Percentiles rank a stretch among this genome's conserved stretches.
These are phyloP conservation scores for Syrrhaptes paradoxus DNA, from an alignment of 2,113 vertebrate species.

Conservation along the genomic window DNA sequence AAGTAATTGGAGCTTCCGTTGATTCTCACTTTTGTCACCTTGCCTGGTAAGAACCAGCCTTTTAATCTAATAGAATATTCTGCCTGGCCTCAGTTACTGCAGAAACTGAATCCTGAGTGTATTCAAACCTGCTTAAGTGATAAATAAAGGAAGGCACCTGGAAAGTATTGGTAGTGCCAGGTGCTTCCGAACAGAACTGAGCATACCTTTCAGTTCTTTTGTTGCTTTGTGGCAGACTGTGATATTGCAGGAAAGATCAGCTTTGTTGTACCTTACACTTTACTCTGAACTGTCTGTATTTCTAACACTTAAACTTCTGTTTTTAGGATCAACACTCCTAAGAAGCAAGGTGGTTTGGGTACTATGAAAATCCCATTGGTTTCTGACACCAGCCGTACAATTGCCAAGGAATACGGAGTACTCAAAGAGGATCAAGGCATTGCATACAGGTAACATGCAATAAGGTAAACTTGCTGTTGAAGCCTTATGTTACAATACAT, in stretches of 20 bases:
- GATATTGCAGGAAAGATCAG: background rate
- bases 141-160: background rate
- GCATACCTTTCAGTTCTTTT: background rate
- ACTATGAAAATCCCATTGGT: slow-evolving; percentile 92
- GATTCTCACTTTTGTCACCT: slow-evolving; percentile 98
- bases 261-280: background rate
- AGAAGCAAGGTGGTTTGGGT: slow-evolving; percentile 94
- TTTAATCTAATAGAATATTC: background rate
- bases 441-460: slow-evolving; percentile 86
- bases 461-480: background rate
- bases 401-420: slow-evolving; percentile 91
- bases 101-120: background rate
- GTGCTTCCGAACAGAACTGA: background rate
- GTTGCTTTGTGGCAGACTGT: background rate
- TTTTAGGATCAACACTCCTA: slow-evolving; percentile 89
- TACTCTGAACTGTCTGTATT: background rate
- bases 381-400: slow-evolving; percentile 85
- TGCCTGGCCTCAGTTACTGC: background rate
- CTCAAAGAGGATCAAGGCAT: slow-evolving; percentile 96
- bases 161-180: background rate
- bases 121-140: background rate
- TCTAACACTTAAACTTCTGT: background rate
- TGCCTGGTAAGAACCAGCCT: slow-evolving; percentile 84
- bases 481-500: background rate
- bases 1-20: slow-evolving; percentile 94